Evolutionary conservation across 2,888 invertebrate species (phyloP), one percentile per base, ranked within the genome.

Genomic region (Unio delphinus): DNA sequence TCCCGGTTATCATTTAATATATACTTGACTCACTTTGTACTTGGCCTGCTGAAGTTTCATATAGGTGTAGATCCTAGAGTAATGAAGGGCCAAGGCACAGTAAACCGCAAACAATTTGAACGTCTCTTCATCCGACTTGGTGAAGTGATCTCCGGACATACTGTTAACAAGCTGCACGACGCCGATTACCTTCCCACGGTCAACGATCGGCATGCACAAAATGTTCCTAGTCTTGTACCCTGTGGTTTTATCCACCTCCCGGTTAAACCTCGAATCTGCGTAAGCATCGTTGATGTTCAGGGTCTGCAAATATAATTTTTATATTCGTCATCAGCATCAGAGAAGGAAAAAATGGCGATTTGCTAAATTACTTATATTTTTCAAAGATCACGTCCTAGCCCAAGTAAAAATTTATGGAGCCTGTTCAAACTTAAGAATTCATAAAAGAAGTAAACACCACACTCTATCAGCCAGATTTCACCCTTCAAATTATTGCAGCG

Each of bases 161-260:
- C 72, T 81, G 80, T 86, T 86, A 60, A 86, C 73, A 79, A 86
- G 78, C 72, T 86, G 80, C 5, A 86, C 82, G 3, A 86, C 86
- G 17, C 86, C 86, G 15, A 84, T 72, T 2, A 85, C 82, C 4
- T 71, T 72, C 1, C 73, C 75, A 58, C 82, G 79, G 61, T 79
- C 76, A 54, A 76, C 64, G 34, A 86, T 86, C 1, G 86, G 86
- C 85, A 86, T 85, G 70, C 85, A 85, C n/a, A 86, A 74, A 34
- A 85, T 84, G 68, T 80, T 82, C 34, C 72, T 69, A 6, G 86
- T 86, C 4, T 69, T 74, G 72, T 81, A 86, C 11, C 86, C 85
- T 6, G 85, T 84, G 63, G 70, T 67, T 58, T 76, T 77, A 74
- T 86, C 86, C n/a, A 86, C 72, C 15, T 85, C 83, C 34, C 65